Base-by-base conservation (phyloP, 2,888 invertebrate genomes). In the Oasisia sp. region DNA sequence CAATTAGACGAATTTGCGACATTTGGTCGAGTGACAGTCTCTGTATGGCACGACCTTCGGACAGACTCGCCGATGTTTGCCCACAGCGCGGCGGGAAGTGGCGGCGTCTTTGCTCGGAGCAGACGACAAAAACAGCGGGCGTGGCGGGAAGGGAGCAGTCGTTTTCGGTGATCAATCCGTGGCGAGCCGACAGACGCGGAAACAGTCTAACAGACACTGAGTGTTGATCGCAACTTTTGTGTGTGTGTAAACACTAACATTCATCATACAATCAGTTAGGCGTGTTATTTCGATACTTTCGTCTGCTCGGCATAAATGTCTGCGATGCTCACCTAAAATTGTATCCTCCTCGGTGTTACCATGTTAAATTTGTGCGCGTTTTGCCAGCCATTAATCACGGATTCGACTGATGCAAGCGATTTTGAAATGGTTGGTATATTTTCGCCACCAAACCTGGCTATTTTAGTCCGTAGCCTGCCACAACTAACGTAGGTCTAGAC, bases 121-220 rank as follows among this genome's bases (percentile, higher is more conserved):
- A 74, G 74, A 74, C 74, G 74, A 74, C 74, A 74, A 74, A 7
- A 74, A 74, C 74, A 74, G 74, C 74, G 74, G 74, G 74, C 50
- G 27, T 74, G 74, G 74, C 74, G 74, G n/a, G 74, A 74, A 74
- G 27, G 5, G n/a, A 74, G n/a, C 74, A 74, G 27, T 19, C 74
- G 27, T 74, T 38, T 2, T 74, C n/a, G 74, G 27, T 27, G 27
- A 27, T 74, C 74, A 74, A 74, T 27, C 27, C 14, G 27, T 74
- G 74, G 74, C 74, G 74, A 27, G 14, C 27, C 27, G 74, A 74
- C 74, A 74, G 74, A 19, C 74, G 74, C 19, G 27, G 19, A 50
- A 14, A 50, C 50, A 14, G 12, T 1, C 12, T 9, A 45, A 27
- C 58, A 27, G 58, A 58, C 14, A 58, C 14, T 58, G 58, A 7